phyloP scores from a whole-genome alignment of 2,888 invertebrate genomes.

The Pegoplata infirma region DNA sequence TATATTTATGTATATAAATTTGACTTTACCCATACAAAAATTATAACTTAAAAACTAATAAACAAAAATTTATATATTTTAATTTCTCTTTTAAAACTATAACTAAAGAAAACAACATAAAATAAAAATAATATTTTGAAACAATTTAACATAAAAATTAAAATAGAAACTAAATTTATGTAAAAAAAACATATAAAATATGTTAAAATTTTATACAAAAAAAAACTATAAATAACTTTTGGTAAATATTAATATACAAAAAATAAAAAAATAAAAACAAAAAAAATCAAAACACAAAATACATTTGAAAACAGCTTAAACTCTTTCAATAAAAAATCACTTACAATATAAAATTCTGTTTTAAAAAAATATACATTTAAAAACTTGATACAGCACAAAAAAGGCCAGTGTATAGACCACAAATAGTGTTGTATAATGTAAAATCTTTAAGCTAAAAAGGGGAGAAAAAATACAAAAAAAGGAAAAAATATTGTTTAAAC shows the following conservation, averaged over 20 bases:
- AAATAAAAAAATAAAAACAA: not conserved
- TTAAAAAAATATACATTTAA: conserved; percentile 68
- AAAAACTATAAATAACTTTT: conserved; percentile 56
- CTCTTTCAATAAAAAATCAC: too few species aligned
- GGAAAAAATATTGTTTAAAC: conserved; percentile 7
- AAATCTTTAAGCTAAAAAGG: conserved; percentile 69
- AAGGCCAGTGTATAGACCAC: conserved; percentile 69
- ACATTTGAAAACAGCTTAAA: not conserved
- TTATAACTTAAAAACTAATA: conserved; percentile 41
- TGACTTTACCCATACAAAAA: conserved; percentile 51
- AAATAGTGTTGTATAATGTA: conserved; percentile 70
- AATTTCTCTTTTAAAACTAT: not conserved
- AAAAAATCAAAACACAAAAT: conserved; percentile 16
- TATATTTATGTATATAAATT: conserved; percentile 26
- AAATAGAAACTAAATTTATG: not conserved
- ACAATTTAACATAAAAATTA: not conserved
- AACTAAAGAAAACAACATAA: not conserved
- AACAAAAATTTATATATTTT: conserved; percentile 1
- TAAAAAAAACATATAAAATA: not conserved
- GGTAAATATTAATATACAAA: conserved; percentile 47
- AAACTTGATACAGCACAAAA: conserved; percentile 69
- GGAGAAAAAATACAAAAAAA: not conserved
- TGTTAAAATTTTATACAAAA: not conserved
- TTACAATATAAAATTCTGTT: too few species aligned
- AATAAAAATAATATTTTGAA: not conserved